phyloP scores from a whole-genome alignment of 2,888 invertebrate genomes.

The Drosophila nr. perissopoda region DNA sequence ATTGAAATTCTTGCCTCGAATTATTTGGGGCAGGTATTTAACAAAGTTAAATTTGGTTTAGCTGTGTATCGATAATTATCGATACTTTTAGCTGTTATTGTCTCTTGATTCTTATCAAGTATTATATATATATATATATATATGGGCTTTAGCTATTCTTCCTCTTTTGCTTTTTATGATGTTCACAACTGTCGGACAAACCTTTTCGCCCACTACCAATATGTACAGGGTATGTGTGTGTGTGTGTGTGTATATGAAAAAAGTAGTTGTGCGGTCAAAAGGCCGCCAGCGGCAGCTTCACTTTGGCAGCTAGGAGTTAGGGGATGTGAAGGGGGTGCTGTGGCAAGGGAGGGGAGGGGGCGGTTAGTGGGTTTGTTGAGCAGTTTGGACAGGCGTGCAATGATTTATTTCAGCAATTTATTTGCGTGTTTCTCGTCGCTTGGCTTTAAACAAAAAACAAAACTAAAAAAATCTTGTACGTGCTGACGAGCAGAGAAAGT shows the following conservation, averaged over 20 bases:
- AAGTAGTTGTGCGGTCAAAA: slow-evolving; percentile 63
- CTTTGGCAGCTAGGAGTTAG: not conserved
- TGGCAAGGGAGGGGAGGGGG: not conserved
- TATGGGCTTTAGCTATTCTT: not conserved
- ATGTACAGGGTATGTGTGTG: slow-evolving; percentile 3
- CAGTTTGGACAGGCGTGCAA: slow-evolving; percentile 61
- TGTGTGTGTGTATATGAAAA: not conserved
- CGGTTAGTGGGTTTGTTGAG: not conserved
- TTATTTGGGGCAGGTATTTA: not conserved
- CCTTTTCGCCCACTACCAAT: not conserved
- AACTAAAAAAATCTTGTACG: slow-evolving; percentile 43
- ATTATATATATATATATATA: not conserved
- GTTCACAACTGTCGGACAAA: not conserved
- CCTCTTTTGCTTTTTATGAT: not conserved
- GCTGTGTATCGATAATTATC: not conserved
- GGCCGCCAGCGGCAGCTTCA: slow-evolving; percentile 52
- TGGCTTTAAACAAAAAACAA: slow-evolving; percentile 31
- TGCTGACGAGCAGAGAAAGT: slow-evolving; percentile 81
- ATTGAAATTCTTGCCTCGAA: not conserved
- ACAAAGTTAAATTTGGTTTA: not conserved
- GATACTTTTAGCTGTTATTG: not conserved
- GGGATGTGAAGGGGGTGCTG: not conserved
- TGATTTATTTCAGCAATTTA: slow-evolving; percentile 81
- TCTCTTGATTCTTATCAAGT: not conserved
- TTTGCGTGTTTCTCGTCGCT: slow-evolving; percentile 69